Base-by-base conservation (phyloP, 2,113 vertebrate genomes). In the Paracanthobrama guichenoti region DNA sequence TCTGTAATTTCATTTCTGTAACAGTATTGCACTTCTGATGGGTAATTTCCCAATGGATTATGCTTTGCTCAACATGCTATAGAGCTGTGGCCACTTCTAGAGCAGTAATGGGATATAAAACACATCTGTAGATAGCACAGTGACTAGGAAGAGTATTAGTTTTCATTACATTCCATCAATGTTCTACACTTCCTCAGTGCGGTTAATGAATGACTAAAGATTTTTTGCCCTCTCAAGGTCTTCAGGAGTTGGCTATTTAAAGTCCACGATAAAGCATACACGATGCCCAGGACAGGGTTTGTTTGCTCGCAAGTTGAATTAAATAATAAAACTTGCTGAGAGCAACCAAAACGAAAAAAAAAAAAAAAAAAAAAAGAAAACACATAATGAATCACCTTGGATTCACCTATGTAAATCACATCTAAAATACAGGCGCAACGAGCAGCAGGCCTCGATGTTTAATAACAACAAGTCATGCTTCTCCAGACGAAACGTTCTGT, bases 21-120 rank as follows among this genome's bases (percentile, higher is more conserved):
- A 92, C 91, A 92, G 90, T 89, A 91, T 92, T 93, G 90, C 92
- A 90, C 92, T 94, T 91, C 91, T 91, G 93, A 93, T 94, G 91
- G 92, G 92, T 94, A 93, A 95, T 93, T 93, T 94, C 93, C 93
- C 92, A 91, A 87, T 46, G 91, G 93, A 94, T 94, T 92, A 91
- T 93, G 92, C 92, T 91, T 91, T 91, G 88, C 91, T 92, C 92
- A 91, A 92, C 91, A 90, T 90, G 87, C 86, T 89, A 91, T 89
- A 89, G 89, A 91, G 89, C 91, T 90, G 89, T 90, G 90, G 89
- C 92, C 91, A 90, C 92, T 92, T 91, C 88, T 88, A 83, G 87
- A 85, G 81, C 91, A 87, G 88, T 92, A 92, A 93, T 91, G 87
- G 91, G 92, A 93, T 93, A 93, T 93, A 93, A 92, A 93, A 89